Evolutionary conservation across 2,797 vertebrate species (phyloP).

Genomic region (Cossypha polioptera): DNA sequence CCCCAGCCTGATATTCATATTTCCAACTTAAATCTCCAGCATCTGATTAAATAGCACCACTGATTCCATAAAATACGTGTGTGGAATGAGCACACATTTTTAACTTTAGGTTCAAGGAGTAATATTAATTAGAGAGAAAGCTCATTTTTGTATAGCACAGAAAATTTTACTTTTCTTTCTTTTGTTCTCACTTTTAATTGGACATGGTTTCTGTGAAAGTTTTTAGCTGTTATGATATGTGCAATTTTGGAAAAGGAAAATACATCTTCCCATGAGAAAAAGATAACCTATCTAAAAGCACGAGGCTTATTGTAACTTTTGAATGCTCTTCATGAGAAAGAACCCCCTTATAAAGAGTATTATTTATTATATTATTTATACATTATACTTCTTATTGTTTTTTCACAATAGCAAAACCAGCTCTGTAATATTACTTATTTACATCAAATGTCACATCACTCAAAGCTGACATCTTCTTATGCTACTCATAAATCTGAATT

Average conservation of each 20-base stretch:
- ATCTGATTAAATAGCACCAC: constrained; percentile 29
- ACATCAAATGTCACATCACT: not conserved
- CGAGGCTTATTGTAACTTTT: not conserved
- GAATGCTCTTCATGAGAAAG: not conserved
- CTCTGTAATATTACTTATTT: not conserved
- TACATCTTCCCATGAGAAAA: not conserved
- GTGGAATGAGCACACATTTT: constrained; percentile 4
- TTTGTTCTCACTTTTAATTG: not conserved
- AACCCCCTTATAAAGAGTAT: not conserved
- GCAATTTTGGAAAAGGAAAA: not conserved
- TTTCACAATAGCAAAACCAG: not conserved
- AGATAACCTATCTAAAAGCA: not conserved
- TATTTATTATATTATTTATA: not conserved
- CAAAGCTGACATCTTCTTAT: not conserved
- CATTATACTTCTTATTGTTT: not conserved
- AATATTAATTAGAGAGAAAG: not conserved
- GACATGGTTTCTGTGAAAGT: not conserved
- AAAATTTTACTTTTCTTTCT: not conserved
- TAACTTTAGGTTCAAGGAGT: not conserved
- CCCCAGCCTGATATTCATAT: not conserved
- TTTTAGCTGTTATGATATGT: not conserved
- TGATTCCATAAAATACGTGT: constrained; percentile 4
- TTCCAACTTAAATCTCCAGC: not conserved
- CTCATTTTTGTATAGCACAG: not conserved
- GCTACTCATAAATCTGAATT: not conserved